Evolutionary conservation across 2,888 invertebrate genomes (phyloP), one percentile per base, ranked within the genome.

Genomic region (Lasioglossum marginatum): DNA sequence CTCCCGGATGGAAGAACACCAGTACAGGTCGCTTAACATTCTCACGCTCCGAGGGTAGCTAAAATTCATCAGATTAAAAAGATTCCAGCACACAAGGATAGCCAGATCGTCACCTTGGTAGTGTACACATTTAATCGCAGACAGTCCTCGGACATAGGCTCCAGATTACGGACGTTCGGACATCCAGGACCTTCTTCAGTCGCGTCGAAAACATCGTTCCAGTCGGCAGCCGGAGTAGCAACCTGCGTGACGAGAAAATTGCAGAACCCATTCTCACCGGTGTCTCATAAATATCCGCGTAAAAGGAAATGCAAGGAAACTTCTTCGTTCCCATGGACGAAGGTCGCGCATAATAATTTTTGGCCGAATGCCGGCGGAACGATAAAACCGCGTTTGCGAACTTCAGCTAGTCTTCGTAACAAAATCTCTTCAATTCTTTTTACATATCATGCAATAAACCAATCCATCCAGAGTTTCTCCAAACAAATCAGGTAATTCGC

Each of bases 1-100:
- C 97, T 0, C 97, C 97, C 0, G 96, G 96, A 94, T 97, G 97
- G 84, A 97, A 96, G 93, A 96, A 97, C 0, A 97, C 96, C 10
- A 97, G 95, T 2, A 97, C 97, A 0, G 97, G 97, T 19, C 95
- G 89, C 4, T 77, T 85, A 6, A 77, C 83, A 1, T 72, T 19
- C 23, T 82, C 77, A 4, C 2, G 3, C 14, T 31, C 27, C 10
- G 73, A 76, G 16, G 87, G 87, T 66, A 90, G 27, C 87, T 90
- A 23, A 12, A 72, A 81, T n/a, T 5, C 27, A 31, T 34, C 60
- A 14, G 57, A 66, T 43, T 34, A 23, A 12, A 23, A 37, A 68
- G 6, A 6, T 4, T 5, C 37, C 27, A 60, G 4, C 4, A 12
- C 27, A 4, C 40, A 45, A 23, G 23, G 23, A 4, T 0, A 2